phyloP scores from a whole-genome alignment of 2,888 invertebrate genomes.

The Drosophila cracens region DNA sequence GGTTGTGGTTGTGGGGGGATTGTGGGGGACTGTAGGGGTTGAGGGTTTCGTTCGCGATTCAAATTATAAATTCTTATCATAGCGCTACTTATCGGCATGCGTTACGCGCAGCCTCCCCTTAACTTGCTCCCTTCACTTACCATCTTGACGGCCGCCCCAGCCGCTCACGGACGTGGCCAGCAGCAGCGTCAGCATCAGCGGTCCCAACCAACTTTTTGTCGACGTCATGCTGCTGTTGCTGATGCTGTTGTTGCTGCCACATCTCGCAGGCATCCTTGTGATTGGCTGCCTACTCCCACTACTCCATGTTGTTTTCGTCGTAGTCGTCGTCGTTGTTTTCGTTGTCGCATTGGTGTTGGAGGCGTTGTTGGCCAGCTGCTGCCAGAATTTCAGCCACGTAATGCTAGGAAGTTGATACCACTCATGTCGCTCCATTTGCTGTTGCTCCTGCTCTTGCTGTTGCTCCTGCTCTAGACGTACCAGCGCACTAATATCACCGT shows the following conservation, averaged over 20 bases:
- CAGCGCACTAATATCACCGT: conserved; percentile 81
- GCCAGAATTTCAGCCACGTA: conserved; percentile 76
- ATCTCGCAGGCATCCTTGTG: conserved; percentile 30
- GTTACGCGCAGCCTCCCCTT: conserved; percentile 47
- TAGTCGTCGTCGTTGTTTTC: conserved; percentile 45
- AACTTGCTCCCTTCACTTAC: conserved; percentile 67
- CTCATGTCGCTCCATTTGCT: conserved; percentile 33
- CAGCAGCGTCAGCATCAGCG: conserved; percentile 76
- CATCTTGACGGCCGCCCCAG: conserved; percentile 83
- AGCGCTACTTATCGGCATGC: conserved; percentile 71
- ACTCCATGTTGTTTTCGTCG: conserved; percentile 9
- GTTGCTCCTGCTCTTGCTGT: conserved; percentile 14
- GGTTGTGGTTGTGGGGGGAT: background rate
- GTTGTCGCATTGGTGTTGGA: conserved; percentile 45
- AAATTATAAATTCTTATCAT: conserved; percentile 79
- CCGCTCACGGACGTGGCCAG: conserved; percentile 81
- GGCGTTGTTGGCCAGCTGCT: conserved; percentile 55
- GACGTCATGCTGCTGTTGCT: conserved; percentile 61
- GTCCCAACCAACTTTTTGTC: conserved; percentile 71
- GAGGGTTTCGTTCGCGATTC: conserved; percentile 28
- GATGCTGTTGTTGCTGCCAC: conserved; percentile 16
- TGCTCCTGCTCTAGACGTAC: conserved; percentile 47
- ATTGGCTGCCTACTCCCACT: conserved; percentile 16
- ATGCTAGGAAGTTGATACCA: conserved; percentile 68
- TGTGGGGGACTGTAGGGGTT: background rate